Percentiles rank a stretch among this genome's conserved stretches.
Evolutionary conservation across 2,888 invertebrate species (phyloP).

Genomic region (Frankliniella intonsa): DNA sequence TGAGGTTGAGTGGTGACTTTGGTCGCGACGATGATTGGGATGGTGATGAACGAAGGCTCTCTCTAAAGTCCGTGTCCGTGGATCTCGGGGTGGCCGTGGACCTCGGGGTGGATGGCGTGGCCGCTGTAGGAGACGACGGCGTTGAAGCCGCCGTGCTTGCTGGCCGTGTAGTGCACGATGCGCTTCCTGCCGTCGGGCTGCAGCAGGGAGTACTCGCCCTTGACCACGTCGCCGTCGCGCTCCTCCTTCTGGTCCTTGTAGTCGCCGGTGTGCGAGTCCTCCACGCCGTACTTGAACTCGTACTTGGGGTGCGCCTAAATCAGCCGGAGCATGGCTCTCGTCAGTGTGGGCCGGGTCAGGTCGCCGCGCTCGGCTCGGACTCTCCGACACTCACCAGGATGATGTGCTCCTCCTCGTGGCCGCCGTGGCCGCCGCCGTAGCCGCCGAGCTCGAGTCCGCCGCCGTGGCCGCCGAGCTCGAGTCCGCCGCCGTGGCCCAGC

Average conservation of each 20-base stretch:
- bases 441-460: neutral
- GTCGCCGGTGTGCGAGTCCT: constrained; percentile 18
- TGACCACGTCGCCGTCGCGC: constrained; percentile 46
- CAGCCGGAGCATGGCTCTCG: neutral
- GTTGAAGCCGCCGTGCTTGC: constrained; percentile 44
- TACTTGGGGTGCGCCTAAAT: neutral
- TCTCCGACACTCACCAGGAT: too few relatives aligned
- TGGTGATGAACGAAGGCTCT: neutral
- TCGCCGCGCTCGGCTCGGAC: neutral
- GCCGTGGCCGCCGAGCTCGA: too few relatives aligned
- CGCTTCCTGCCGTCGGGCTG: constrained; percentile 43
- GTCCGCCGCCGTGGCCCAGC: too few relatives aligned
- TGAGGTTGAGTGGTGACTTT: neutral
- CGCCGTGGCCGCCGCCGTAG: neutral
- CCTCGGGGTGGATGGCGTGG: constrained; percentile 27
- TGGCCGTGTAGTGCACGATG: constrained; percentile 44
- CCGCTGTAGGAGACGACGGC: constrained; percentile 38
- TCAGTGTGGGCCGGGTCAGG: neutral
- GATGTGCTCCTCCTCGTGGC: neutral
- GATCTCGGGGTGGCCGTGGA: neutral
- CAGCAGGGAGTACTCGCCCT: constrained; percentile 42
- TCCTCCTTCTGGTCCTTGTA: constrained; percentile 40
- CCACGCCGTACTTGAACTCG: constrained; percentile 22
- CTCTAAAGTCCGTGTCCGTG: neutral
- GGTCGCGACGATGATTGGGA: too few relatives aligned